Conservation (phyloP, 2,888 invertebrate species). For the Eugnorisma glareosa region DNA sequence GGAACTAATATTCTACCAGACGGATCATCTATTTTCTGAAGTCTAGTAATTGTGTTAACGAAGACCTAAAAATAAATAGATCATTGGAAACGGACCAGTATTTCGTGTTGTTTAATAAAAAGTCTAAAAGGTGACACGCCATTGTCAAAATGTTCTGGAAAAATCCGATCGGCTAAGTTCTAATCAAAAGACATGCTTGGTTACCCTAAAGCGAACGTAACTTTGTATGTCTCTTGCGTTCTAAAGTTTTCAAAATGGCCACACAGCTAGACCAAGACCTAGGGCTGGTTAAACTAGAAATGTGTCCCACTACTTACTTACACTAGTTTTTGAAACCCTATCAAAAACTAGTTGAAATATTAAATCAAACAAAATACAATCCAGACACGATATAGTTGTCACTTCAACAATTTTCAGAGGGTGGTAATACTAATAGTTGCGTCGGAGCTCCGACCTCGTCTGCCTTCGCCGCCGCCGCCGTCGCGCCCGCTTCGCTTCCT, state of each 20-base stretch:
- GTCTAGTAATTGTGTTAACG: neutral
- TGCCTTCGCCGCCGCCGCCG: constrained; percentile 17
- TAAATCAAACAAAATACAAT: neutral
- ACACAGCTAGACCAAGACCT: neutral
- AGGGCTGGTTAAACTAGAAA: neutral
- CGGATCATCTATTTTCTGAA: neutral
- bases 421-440: constrained; percentile 25
- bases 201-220: neutral
- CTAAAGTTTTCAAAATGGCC: neutral
- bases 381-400: constrained; percentile 3
- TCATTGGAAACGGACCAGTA: neutral
- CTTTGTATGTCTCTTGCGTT: neutral
- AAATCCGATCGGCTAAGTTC: neutral
- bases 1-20: constrained; percentile 2
- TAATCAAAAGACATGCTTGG: neutral
- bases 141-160: neutral
- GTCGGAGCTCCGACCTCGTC: constrained; percentile 17
- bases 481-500: constrained; percentile 56
- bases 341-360: neutral
- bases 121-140: neutral
- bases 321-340: too few relatives aligned
- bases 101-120: neutral
- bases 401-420: constrained; percentile 36
- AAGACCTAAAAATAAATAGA: neutral
- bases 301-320: too few relatives aligned